phyloP scores from a whole-genome alignment of 2,113 vertebrate species.

The Alethe diademata region DNA sequence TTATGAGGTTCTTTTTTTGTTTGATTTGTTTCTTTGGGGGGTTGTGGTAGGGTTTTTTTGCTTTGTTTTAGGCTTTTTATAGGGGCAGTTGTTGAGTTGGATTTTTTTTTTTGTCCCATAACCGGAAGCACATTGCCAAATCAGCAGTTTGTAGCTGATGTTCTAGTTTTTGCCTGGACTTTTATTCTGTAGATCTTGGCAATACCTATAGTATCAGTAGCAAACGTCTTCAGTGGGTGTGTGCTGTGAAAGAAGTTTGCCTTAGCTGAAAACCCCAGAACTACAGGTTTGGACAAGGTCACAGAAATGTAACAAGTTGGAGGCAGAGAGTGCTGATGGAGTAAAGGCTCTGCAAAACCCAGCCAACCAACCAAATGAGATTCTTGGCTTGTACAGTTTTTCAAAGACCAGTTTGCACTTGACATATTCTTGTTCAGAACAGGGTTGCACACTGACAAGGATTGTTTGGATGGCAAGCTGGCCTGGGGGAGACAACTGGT shows the following conservation, averaged over 20 bases:
- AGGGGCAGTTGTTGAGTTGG: not conserved
- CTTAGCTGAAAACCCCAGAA: not conserved
- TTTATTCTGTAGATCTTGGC: not conserved
- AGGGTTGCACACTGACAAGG: not conserved
- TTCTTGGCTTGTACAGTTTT: not conserved
- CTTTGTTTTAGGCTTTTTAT: not conserved
- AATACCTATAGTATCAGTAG: not conserved
- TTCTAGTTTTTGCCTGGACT: not conserved
- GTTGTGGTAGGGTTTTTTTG: rapidly evolving
- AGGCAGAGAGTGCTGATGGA: not conserved
- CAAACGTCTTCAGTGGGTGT: not conserved
- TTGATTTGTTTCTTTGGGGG: not conserved
- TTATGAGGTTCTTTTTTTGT: not conserved
- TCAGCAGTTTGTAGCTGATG: not conserved
- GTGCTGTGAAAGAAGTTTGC: not conserved
- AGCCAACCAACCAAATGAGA: not conserved
- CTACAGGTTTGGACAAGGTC: not conserved
- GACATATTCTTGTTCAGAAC: not conserved
- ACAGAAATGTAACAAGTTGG: not conserved
- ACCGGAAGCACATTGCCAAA: not conserved
- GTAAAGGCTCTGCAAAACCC: not conserved
- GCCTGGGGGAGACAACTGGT: not conserved
- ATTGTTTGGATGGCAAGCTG: not conserved
- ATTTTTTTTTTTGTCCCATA: not conserved
- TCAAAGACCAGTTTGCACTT: not conserved